Evolutionary conservation across 1,140 invertebrate genomes (phyloP), one percentile per base, ranked within the genome.

Genomic region (Drosophila equinoxialis): DNA sequence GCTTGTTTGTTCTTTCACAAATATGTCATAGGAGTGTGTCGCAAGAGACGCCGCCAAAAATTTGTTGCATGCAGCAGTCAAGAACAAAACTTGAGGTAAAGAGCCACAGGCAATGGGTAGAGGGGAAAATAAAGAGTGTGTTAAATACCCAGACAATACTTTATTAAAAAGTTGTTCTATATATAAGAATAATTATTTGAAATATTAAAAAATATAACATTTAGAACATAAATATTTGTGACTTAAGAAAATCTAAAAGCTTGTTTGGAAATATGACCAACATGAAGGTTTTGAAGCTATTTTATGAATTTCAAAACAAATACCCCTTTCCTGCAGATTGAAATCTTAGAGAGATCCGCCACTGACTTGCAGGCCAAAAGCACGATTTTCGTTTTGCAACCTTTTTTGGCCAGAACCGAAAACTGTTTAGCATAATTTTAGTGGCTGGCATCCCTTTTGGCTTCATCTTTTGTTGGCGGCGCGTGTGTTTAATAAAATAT

Each of bases 401-500:
- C 84, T 89, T 89, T 87, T 89, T 89, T 89, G 85, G 83, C 66
- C 58, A 45, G 57, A 68, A 45, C 58, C 57, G 57, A 65, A 86
- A 60, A 89, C 85, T 89, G 77, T 89, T 89, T 89, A 89, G 84
- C 84, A 89, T 89, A 89, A 89, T 89, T 84, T 89, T 90, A 51
- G 45, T 68, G 66, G 79, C 70, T 59, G 54, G 39, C 68, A 66
- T 74, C 66, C 63, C 70, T 51, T 51, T 51, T 51, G 45, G 45
- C 71, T 45, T 81, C 79, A 82, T 82, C 70, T 85, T 74, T 77
- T 69, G 69, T 67, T 71, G 85, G 68, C 82, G 82, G 82, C 87
- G 87, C 87, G 87, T 87, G 87, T 90, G 87, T 90, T 90, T 90
- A 90, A 90, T 90, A 90, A 90, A 90, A 90, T 90, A 90, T 90